Evolutionary conservation across 1,140 invertebrate genomes (phyloP), one percentile per base, ranked within the genome.

Genomic region (Lordiphosa clarofinis): DNA sequence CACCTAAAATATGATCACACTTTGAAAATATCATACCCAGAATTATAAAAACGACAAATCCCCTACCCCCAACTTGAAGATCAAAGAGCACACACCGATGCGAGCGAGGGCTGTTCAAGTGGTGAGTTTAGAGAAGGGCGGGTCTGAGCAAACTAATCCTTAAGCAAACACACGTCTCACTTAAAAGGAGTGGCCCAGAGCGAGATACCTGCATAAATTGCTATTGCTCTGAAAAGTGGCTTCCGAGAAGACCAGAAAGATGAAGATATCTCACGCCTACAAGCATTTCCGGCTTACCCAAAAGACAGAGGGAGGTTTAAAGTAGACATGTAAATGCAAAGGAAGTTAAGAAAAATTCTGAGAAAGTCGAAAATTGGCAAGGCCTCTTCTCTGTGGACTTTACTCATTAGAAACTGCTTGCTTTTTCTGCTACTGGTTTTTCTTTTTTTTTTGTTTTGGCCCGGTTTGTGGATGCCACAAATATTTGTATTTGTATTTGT

Each of bases 201-300:
- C 21, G 21, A 49, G 33, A 57, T 69, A 66, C 66, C 66, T 70
- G 62, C 62, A 70, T 70, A 66, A 66, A 66, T 65, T 56, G 43
- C 31, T 54, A 7, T 19, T n/a, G 12, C 40, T 48, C n/a, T 28
- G 35, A 63, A 49, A 13, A 49, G 19, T 42, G 31, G 19, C 50
- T 70, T 70, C 63, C 43, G 63, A 70, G 67, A 70, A 70, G 40
- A 28, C 1, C 28, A 39, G 21, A 39, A 31, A 31, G 28, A 65
- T 66, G 63, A 70, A 70, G 67, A 62, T 70, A 70, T 67, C 63
- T 67, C 67, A 70, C 67, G 67, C 67, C 67, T 67, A 70, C 67
- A 67, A 67, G 67, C 49, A 56, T 70, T 70, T 70, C 67, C 67
- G 67, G 67, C 63, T 70, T 66, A 67, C 56, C 12, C 4, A 40